Evolutionary conservation across 1,140 invertebrate genomes (phyloP).

Genomic region (Pseudomyrmex gracilis): DNA sequence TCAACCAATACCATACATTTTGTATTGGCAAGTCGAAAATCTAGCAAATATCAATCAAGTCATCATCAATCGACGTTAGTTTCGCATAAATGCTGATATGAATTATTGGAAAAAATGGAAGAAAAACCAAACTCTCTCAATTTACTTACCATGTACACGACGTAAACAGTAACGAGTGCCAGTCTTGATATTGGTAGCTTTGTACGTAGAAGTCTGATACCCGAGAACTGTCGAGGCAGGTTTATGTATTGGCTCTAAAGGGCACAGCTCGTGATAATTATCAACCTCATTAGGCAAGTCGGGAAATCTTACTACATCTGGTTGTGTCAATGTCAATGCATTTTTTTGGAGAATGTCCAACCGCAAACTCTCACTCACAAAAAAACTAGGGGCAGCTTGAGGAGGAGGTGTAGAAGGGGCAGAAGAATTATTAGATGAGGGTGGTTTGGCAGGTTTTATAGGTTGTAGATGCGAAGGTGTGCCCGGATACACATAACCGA

Average conservation of each 20-base stretch:
- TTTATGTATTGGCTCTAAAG: conserved; percentile 90
- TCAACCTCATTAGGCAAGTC: conserved; percentile 95
- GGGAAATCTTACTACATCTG: conserved; percentile 88
- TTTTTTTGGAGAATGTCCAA: conserved; percentile 92
- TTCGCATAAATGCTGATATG: not conserved
- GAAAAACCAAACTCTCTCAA: not conserved
- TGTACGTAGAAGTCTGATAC: conserved; percentile 95
- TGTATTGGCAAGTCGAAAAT: conserved; percentile 92
- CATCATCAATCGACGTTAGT: no score
- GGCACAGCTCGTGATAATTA: conserved; percentile 95
- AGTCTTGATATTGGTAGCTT: conserved; percentile 95
- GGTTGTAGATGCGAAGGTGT: conserved; percentile 88
- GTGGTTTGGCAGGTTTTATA: conserved; percentile 83
- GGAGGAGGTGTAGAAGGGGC: conserved; percentile 86
- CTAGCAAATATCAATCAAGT: conserved; percentile 81
- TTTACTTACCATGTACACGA: conserved; percentile 92
- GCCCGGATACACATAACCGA: conserved; percentile 88
- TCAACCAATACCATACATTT: conserved; percentile 95
- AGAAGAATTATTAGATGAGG: conserved; percentile 82
- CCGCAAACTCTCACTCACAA: conserved; percentile 91
- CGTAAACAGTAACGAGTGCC: conserved; percentile 94
- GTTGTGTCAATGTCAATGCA: conserved; percentile 90
- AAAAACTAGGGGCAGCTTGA: conserved; percentile 86
- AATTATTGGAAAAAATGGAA: no score
- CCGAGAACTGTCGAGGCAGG: conserved; percentile 88